These are phyloP conservation scores for Nettapus auritus DNA, from an alignment of 2,113 vertebrate species.

Conservation along the genomic window DNA sequence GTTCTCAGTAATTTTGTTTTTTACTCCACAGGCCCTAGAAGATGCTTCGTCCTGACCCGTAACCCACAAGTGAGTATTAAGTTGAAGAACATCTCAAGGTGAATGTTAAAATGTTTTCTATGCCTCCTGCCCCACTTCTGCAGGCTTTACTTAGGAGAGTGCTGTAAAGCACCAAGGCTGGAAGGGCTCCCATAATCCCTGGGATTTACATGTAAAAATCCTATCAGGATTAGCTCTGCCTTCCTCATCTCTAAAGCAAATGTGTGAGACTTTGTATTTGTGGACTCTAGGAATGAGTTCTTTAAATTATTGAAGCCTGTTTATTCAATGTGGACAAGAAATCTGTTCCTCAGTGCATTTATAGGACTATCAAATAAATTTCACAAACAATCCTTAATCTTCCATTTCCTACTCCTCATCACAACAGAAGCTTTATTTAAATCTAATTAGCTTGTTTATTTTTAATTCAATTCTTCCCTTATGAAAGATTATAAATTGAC, in stretches of 20 bases:
- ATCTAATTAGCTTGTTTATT: background rate
- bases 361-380: conserved; percentile 8
- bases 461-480: background rate
- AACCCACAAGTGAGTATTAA: background rate
- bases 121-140: background rate
- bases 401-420: background rate
- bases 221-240: background rate
- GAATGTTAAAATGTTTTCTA: background rate
- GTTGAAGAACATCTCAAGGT: background rate
- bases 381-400: background rate
- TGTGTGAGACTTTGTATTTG: background rate
- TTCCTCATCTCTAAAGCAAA: background rate
- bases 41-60: background rate
- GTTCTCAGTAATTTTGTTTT: background rate
- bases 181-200: background rate
- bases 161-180: background rate
- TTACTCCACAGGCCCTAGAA: background rate
- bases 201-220: conserved; percentile 4
- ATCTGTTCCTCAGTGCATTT: background rate
- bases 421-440: background rate
- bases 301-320: background rate
- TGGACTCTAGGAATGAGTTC: background rate
- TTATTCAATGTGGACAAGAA: background rate
- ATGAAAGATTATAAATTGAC: background rate
- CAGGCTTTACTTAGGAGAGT: background rate